These are phyloP conservation scores for Taenaris catops DNA, from an alignment of 2,888 invertebrate genomes.

Conservation along the genomic window DNA sequence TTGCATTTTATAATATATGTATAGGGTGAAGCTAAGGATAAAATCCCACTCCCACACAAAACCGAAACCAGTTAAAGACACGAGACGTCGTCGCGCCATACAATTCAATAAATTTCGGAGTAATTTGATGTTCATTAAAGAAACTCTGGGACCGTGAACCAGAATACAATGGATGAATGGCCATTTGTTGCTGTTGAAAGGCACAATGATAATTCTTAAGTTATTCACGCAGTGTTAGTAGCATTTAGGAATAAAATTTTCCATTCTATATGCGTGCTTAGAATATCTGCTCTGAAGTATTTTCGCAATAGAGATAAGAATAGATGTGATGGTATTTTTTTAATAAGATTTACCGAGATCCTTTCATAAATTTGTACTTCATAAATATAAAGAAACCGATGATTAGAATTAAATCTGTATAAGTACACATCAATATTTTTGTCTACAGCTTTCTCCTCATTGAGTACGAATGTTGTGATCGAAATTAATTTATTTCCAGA, in stretches of 20 bases:
- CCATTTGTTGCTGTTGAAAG: constrained; percentile 76
- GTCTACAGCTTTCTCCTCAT: too few relatives aligned
- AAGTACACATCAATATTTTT: too few relatives aligned
- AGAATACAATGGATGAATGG: constrained; percentile 79
- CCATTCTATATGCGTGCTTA: constrained; percentile 38
- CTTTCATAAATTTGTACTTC: too few relatives aligned
- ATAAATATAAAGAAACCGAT: too few relatives aligned
- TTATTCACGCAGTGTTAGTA: constrained; percentile 67
- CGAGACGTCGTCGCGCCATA: constrained; percentile 69
- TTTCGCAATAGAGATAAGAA: background rate
- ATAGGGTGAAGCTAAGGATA: too few relatives aligned
- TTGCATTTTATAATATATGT: too few relatives aligned
- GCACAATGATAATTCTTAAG: constrained; percentile 67
- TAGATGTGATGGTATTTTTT: background rate
- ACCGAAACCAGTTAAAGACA: constrained; percentile 62
- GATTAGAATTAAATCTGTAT: too few relatives aligned
- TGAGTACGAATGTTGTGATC: too few relatives aligned
- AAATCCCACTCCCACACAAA: constrained; percentile 55
- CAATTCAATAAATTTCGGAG: constrained; percentile 78
- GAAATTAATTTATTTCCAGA: too few relatives aligned
- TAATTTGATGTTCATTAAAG: constrained; percentile 80
- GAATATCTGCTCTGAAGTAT: constrained; percentile 8
- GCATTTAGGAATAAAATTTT: constrained; percentile 62
- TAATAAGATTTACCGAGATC: too few relatives aligned
- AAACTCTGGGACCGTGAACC: constrained; percentile 77